These are phyloP conservation scores for Hylomyscus alleni DNA, from an alignment of 2,797 vertebrate species.

Conservation along the genomic window DNA sequence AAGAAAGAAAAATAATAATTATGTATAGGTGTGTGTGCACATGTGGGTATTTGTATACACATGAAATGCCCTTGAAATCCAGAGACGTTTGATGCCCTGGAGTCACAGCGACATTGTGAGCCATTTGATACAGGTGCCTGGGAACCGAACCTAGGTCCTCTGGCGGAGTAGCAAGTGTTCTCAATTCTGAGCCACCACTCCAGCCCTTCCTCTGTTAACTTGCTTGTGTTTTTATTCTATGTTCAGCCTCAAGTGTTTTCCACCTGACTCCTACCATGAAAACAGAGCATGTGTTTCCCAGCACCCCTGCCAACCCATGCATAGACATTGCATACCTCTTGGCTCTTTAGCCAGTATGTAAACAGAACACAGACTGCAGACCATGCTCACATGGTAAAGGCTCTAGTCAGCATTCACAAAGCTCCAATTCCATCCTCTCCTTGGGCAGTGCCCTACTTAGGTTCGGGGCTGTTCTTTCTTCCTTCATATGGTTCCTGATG, in stretches of 20 bases:
- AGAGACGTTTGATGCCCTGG: neutral
- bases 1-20: neutral
- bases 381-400: neutral
- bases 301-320: too few species aligned
- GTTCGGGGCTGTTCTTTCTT: neutral
- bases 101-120: neutral
- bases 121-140: neutral
- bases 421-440: neutral
- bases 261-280: neutral
- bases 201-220: neutral
- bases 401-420: neutral
- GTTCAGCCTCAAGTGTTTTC: constrained; percentile 22
- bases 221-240: neutral
- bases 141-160: neutral
- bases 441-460: neutral
- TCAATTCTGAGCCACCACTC: neutral
- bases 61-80: neutral
- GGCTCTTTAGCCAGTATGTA: neutral
- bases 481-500: neutral
- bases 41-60: neutral
- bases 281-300: neutral
- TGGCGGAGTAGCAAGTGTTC: neutral
- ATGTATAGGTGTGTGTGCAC: neutral
- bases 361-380: neutral
- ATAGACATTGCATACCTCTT: neutral